phyloP scores from a whole-genome alignment of 1,140 invertebrate genomes.

The Drosophila sulfurigaster region DNA sequence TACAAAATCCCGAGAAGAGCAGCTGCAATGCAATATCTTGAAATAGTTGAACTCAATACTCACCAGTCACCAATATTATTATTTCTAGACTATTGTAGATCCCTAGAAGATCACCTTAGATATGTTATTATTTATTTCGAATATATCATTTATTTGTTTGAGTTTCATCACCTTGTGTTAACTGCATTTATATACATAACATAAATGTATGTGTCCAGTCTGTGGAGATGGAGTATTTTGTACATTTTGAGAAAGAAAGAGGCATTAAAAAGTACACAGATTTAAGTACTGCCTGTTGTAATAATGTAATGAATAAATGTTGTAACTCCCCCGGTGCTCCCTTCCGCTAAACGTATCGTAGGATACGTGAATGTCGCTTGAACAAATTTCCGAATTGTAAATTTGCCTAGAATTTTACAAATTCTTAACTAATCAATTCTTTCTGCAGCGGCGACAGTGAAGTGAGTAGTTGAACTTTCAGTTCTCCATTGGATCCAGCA shows the following conservation, averaged over 20 bases:
- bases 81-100: slow-evolving; percentile 54
- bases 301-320: slow-evolving; percentile 31
- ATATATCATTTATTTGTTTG: neutral
- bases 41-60: slow-evolving; percentile 49
- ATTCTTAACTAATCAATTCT: slow-evolving; percentile 18
- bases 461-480: neutral
- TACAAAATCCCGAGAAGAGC: slow-evolving; percentile 45
- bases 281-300: slow-evolving; percentile 20
- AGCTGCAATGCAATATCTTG: slow-evolving; percentile 36
- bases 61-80: slow-evolving; percentile 29
- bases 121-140: slow-evolving; percentile 20
- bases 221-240: slow-evolving; percentile 52
- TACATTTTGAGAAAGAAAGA: slow-evolving; percentile 28
- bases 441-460: slow-evolving; percentile 23
- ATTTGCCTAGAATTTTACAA: slow-evolving; percentile 10
- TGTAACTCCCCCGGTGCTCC: slow-evolving; percentile 38
- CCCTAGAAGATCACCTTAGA: slow-evolving; percentile 65
- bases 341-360: slow-evolving; percentile 20
- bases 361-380: slow-evolving; percentile 22
- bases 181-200: slow-evolving; percentile 16
- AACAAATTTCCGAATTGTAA: slow-evolving; percentile 26
- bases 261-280: slow-evolving; percentile 14
- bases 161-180: slow-evolving; percentile 13
- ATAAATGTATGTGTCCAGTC: slow-evolving; percentile 61
- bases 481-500: slow-evolving; percentile 8